These are phyloP conservation scores for Epinotia nisella DNA, from an alignment of 2,888 invertebrate genomes.

Conservation along the genomic window DNA sequence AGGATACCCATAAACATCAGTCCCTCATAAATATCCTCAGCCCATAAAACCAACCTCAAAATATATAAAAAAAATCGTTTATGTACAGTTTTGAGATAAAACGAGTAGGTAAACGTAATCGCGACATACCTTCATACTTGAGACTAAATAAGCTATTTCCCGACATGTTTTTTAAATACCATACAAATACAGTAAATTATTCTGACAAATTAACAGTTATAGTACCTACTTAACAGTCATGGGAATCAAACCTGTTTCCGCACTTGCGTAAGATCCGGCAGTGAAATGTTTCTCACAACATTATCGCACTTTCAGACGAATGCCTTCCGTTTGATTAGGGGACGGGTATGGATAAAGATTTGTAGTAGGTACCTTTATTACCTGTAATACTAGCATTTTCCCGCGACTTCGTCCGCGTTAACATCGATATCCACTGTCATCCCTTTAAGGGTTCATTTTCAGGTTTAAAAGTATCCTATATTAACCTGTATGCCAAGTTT, in stretches of 20 bases:
- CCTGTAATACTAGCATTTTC: no score
- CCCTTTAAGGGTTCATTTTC: no score
- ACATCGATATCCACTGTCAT: no score
- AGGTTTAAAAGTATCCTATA: no score
- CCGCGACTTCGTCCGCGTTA: no score
- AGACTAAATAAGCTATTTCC: neutral
- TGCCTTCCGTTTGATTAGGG: constrained; percentile 28
- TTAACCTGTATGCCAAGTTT: neutral
- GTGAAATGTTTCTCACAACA: constrained; percentile 37
- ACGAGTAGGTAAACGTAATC: neutral
- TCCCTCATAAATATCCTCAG: no score
- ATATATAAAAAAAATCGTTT: no score
- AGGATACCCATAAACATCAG: no score
- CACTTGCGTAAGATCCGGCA: constrained; percentile 33
- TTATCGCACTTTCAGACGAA: constrained; percentile 24
- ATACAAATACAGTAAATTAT: neutral
- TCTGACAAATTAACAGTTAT: constrained; percentile 9
- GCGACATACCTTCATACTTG: neutral
- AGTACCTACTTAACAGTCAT: constrained; percentile 20
- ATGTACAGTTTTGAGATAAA: no score
- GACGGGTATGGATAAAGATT: constrained; percentile 1
- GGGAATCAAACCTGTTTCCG: constrained; percentile 29
- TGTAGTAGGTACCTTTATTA: neutral
- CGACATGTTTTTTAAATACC: constrained; percentile 15
- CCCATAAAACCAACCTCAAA: neutral